These are phyloP conservation scores for Australoheros scitulus DNA, from an alignment of 2,113 vertebrate genomes.

Conservation along the genomic window DNA sequence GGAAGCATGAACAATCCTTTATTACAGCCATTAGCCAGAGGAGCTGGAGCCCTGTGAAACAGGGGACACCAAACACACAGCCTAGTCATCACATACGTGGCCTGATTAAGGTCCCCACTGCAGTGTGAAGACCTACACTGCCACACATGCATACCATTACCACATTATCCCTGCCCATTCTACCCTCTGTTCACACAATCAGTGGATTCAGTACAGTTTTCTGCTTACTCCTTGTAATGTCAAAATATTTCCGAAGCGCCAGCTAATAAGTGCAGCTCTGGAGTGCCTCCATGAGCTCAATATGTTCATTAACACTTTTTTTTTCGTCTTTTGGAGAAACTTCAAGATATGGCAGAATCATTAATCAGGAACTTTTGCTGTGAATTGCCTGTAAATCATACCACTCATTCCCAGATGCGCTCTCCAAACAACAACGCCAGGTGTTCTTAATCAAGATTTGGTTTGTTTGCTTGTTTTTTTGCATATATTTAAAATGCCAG, in stretches of 20 bases:
- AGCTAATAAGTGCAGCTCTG: slow-evolving; percentile 52
- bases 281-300: slow-evolving; percentile 54
- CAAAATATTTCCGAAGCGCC: slow-evolving; percentile 57
- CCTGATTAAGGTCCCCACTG: slow-evolving; percentile 56
- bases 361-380: slow-evolving; percentile 60
- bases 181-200: slow-evolving; percentile 32
- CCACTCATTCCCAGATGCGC: slow-evolving; percentile 36
- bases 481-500: slow-evolving; percentile 67
- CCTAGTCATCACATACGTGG: slow-evolving; percentile 52
- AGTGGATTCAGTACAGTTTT: slow-evolving; percentile 4
- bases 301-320: slow-evolving; percentile 64
- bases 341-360: slow-evolving; percentile 51
- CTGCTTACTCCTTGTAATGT: slow-evolving; percentile 16
- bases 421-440: slow-evolving; percentile 60
- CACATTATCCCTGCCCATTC: slow-evolving; percentile 30
- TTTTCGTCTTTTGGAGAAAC: slow-evolving; percentile 29
- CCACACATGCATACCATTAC: slow-evolving; percentile 47
- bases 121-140: slow-evolving; percentile 36
- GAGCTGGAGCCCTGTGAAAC: slow-evolving; percentile 78
- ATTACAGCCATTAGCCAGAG: slow-evolving; percentile 89
- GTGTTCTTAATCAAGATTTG: slow-evolving; percentile 63
- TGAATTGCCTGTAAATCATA: slow-evolving; percentile 47
- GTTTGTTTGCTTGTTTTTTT: slow-evolving; percentile 58
- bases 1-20: slow-evolving; percentile 90
- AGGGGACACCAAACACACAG: slow-evolving; percentile 67